Conservation (phyloP, 2,797 vertebrate species). For the Gallinago stenura region DNA sequence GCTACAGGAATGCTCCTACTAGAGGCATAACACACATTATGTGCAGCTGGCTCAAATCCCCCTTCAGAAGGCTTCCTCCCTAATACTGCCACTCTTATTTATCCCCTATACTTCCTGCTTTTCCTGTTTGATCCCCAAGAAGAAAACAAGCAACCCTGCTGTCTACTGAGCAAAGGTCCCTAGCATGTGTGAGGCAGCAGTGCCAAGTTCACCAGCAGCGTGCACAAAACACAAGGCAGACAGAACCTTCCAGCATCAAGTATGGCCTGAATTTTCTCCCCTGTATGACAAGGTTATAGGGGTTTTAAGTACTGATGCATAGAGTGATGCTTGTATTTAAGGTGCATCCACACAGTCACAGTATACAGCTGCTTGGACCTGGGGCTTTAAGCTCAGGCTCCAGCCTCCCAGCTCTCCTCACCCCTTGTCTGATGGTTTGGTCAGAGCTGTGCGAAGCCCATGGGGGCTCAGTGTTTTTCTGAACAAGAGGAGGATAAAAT, state of each 20-base stretch:
- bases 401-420: neutral
- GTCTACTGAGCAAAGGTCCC: neutral
- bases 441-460: neutral
- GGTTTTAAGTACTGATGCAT: neutral
- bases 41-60: rapidly evolving
- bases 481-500: neutral
- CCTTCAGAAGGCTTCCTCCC: neutral
- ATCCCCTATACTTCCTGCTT: neutral
- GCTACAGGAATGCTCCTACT: neutral
- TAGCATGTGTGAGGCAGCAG: neutral
- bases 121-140: neutral
- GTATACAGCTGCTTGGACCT: neutral
- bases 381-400: neutral
- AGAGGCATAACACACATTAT: rapidly evolving
- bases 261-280: neutral
- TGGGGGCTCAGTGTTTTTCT: neutral
- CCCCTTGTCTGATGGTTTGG: rapidly evolving
- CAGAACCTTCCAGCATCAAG: neutral
- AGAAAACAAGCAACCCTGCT: neutral
- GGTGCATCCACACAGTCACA: neutral
- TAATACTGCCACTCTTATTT: neutral
- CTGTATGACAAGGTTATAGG: neutral
- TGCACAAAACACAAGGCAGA: neutral
- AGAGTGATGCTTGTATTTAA: neutral
- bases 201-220: neutral